Conservation (phyloP, 2,888 invertebrate species). For the Hirtodrosophila alboralis region DNA sequence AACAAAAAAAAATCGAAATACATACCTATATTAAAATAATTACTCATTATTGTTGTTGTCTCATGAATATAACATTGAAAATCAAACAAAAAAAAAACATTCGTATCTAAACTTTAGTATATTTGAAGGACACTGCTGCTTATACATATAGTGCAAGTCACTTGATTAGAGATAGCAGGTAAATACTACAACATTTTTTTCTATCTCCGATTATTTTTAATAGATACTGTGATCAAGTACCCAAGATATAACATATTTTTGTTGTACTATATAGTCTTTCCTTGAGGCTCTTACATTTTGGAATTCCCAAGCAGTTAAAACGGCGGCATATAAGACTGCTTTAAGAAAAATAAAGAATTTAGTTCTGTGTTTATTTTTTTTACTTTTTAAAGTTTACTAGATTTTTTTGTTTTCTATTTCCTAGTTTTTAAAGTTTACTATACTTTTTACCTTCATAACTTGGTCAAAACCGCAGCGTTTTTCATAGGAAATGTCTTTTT, state of each 20-base stretch:
- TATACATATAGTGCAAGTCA: constrained; percentile 16
- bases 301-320: too few species aligned
- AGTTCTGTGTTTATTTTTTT: too few species aligned
- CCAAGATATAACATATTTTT: background rate
- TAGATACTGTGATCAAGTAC: background rate
- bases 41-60: constrained; percentile 77
- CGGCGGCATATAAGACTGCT: too few species aligned
- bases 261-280: too few species aligned
- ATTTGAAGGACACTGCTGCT: constrained; percentile 18
- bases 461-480: too few species aligned
- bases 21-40: constrained; percentile 73
- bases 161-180: background rate
- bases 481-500: too few species aligned
- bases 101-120: constrained; percentile 26
- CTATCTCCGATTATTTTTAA: background rate
- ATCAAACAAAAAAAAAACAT: constrained; percentile 46
- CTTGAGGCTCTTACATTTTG: too few species aligned
- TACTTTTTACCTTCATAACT: too few species aligned
- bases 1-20: constrained; percentile 53
- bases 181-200: background rate
- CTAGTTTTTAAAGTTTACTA: too few species aligned
- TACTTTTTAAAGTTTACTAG: too few species aligned
- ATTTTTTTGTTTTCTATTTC: too few species aligned
- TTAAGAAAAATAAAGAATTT: too few species aligned
- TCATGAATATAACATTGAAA: constrained; percentile 70